Evolutionary conservation across 53 echinoderm and acorn worm genomes (phyloP), one percentile per base, ranked within the genome.

Genomic region (Apostichopus leukothele): DNA sequence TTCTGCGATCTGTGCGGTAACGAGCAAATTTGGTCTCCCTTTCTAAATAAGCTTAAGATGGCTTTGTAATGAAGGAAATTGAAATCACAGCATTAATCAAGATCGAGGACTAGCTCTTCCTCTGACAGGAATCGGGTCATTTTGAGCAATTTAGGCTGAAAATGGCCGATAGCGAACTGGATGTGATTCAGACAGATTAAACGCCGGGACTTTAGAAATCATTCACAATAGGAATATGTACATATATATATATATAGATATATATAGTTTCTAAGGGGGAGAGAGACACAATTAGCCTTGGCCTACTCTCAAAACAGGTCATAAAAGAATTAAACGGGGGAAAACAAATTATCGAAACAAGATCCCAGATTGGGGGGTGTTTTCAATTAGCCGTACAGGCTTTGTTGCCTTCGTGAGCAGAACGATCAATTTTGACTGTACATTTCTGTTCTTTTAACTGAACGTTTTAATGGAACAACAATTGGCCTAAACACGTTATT

Each of bases 31-130:
- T 50, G 71, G 53, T 55, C 57, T 55, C 81, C 71, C 71, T 54
- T 59, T 81, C 81, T 81, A 81, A 81, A 81, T 59, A 81, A 81
- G 81, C 81, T 54, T 81, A 57, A 81, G 81, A 54, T 81, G 54
- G 54, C 55, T 21, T 81, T 81, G 81, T 81, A 81, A 81, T 81
- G 81, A 81, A 81, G 81, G 81, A 81, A 81, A 81, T 81, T 54
- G 81, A 81, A 81, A 81, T 81, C 81, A 81, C 81, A 81, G 81
- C 55, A 81, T 81, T 81, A 81, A 81, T 81, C 81, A 81, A 81
- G 81, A 81, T 81, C 60, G 54, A 54, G 81, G 81, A 57, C 54
- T 81, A n/a, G 52, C 55, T 81, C 81, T 81, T 81, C 81, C 81
- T 81, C 23, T 81, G 21, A 81, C 81, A 81, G 81, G 81, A 81